These are phyloP conservation scores for Aradus depressus DNA, from an alignment of 2,888 invertebrate species.

Conservation along the genomic window DNA sequence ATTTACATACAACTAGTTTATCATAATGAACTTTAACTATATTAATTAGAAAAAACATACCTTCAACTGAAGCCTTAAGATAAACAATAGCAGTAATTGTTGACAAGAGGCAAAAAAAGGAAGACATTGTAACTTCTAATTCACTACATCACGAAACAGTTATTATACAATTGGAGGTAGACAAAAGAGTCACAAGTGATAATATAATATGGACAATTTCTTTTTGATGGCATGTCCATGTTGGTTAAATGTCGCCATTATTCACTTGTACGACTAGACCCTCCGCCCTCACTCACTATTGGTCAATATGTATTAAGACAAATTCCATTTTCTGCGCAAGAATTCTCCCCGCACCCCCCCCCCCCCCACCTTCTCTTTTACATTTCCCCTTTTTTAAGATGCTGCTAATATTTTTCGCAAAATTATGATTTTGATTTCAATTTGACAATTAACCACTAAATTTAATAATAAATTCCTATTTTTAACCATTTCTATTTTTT, in stretches of 20 bases:
- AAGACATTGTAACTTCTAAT: constrained; percentile 14
- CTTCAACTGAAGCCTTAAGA: constrained; percentile 18
- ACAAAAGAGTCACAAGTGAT: neutral
- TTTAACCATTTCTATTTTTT: too few relatives aligned
- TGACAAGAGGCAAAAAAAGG: constrained; percentile 8
- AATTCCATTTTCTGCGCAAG: constrained; percentile 18
- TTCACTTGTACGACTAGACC: constrained; percentile 12
- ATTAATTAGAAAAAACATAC: constrained; percentile 5
- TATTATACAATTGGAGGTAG: constrained; percentile 1
- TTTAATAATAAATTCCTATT: too few relatives aligned
- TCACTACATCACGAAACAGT: constrained; percentile 11
- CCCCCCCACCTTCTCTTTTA: too few relatives aligned
- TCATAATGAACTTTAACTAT: too few relatives aligned
- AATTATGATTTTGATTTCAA: too few relatives aligned
- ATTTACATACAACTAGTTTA: neutral
- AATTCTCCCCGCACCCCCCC: too few relatives aligned
- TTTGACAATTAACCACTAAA: too few relatives aligned
- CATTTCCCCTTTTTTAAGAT: too few relatives aligned
- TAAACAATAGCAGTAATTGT: constrained; percentile 16
- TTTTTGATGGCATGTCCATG: neutral
- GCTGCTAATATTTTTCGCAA: too few relatives aligned
- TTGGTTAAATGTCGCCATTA: constrained; percentile 15
- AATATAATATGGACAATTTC: constrained; percentile 1
- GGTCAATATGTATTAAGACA: constrained; percentile 19
- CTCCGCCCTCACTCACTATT: constrained; percentile 19